Conservation (phyloP, 2,797 vertebrate genomes). For the Gymnoscopelus braueri region DNA sequence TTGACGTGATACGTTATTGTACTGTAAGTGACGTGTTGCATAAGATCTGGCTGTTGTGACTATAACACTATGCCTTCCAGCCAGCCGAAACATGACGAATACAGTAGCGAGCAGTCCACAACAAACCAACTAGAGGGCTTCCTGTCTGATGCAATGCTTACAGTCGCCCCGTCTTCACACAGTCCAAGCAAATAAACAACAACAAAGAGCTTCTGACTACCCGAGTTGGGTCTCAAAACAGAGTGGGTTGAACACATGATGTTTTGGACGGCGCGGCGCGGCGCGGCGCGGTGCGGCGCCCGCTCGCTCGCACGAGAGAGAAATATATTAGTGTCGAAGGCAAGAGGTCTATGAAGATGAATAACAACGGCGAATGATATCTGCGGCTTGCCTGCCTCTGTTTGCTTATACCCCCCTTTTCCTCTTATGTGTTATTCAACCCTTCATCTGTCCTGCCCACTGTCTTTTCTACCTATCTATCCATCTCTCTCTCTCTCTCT, state of each 20-base stretch:
- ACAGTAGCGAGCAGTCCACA: too few species aligned
- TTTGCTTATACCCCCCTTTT: conserved; percentile 26
- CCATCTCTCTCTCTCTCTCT: conserved; percentile 38
- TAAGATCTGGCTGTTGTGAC: not conserved
- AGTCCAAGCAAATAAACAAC: conserved; percentile 33
- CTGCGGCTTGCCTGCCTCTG: conserved; percentile 50
- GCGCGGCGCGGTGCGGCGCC: not conserved
- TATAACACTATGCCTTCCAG: not conserved
- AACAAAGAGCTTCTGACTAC: conserved; percentile 29
- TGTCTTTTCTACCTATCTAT: conserved; percentile 26
- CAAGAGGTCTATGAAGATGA: conserved; percentile 55
- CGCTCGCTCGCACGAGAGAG: conserved; percentile 32
- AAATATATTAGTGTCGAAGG: conserved; percentile 51
- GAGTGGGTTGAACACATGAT: conserved; percentile 38
- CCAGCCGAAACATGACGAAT: not conserved
- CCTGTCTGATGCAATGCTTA: conserved; percentile 35
- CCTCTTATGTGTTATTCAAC: conserved; percentile 56
- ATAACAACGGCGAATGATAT: conserved; percentile 45
- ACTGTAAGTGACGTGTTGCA: not conserved
- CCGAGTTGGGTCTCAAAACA: conserved; percentile 30
- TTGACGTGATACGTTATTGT: not conserved
- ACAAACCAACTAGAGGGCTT: not conserved
- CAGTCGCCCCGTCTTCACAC: conserved; percentile 16
- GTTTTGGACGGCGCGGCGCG: conserved; percentile 24
- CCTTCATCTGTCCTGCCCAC: conserved; percentile 63